Percentiles rank a stretch among this genome's conserved stretches.
Evolutionary conservation across 2,113 vertebrate genomes (phyloP).

Genomic region (Philantomba maxwellii): DNA sequence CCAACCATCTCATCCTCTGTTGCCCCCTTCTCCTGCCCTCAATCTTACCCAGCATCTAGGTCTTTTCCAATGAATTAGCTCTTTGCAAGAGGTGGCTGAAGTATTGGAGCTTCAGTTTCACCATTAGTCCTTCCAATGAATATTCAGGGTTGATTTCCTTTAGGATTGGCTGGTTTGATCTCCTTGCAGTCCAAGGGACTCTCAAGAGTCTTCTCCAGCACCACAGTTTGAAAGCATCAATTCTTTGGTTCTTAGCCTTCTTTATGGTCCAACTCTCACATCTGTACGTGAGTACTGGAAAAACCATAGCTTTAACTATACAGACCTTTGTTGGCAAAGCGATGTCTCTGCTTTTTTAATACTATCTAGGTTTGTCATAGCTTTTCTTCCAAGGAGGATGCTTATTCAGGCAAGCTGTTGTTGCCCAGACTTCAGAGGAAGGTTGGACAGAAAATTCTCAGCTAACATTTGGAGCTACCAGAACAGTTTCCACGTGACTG

Average conservation of each 20-base stretch:
- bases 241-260: not conserved
- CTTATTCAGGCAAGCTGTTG: not conserved
- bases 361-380: not conserved
- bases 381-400: not conserved
- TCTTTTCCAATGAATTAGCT: not conserved
- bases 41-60: not conserved
- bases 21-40: not conserved
- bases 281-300: not conserved
- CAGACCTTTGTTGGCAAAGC: not conserved
- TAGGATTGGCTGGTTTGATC: not conserved
- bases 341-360: not conserved
- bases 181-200: not conserved
- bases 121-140: not conserved
- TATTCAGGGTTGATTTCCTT: not conserved
- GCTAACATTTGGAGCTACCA: not conserved
- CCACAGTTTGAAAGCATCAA: not conserved
- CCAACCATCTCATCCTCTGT: not conserved
- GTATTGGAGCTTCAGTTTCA: not conserved
- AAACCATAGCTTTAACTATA: not conserved
- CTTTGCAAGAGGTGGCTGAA: not conserved
- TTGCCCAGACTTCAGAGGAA: not conserved
- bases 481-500: not conserved
- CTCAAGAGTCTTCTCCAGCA: not conserved
- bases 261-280: not conserved
- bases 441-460: not conserved